Evolutionary conservation across 2,888 invertebrate species (phyloP).

Genomic region (Amblyteles armatorius): DNA sequence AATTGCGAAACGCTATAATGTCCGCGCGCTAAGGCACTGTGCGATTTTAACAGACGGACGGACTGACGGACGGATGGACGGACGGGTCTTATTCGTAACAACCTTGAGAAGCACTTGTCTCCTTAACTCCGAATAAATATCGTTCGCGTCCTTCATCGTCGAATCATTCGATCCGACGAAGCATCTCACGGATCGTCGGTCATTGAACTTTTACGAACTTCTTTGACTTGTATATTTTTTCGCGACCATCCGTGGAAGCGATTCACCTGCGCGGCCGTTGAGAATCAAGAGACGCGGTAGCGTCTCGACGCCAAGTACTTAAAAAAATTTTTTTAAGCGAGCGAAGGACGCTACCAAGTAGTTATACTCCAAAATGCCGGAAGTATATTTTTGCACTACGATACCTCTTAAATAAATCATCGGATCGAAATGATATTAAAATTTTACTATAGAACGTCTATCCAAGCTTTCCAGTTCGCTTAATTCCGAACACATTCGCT

Average conservation of each 20-base stretch:
- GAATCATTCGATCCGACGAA: not conserved
- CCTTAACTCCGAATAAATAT: conserved; percentile 48
- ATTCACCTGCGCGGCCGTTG: not conserved
- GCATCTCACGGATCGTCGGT: not conserved
- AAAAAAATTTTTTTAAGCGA: no score
- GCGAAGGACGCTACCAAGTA: no score
- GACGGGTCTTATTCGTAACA: not conserved
- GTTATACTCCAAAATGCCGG: no score
- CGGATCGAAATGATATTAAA: no score
- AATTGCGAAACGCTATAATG: not conserved
- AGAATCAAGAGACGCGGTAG: no score
- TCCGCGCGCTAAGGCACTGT: not conserved
- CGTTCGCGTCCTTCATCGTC: conserved; percentile 34
- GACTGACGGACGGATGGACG: not conserved
- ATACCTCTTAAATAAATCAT: no score
- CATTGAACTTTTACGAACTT: not conserved
- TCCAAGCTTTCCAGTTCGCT: no score
- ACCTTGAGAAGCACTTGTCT: conserved; percentile 63
- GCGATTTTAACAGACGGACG: not conserved
- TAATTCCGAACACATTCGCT: no score
- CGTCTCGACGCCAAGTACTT: no score
- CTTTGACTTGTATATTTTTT: not conserved
- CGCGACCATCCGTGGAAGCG: not conserved
- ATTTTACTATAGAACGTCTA: no score
- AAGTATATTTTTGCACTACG: no score